Percentiles rank a stretch among this genome's conserved stretches.
Conservation (phyloP, 2,888 invertebrate species). For the Lithophane leautieri region DNA sequence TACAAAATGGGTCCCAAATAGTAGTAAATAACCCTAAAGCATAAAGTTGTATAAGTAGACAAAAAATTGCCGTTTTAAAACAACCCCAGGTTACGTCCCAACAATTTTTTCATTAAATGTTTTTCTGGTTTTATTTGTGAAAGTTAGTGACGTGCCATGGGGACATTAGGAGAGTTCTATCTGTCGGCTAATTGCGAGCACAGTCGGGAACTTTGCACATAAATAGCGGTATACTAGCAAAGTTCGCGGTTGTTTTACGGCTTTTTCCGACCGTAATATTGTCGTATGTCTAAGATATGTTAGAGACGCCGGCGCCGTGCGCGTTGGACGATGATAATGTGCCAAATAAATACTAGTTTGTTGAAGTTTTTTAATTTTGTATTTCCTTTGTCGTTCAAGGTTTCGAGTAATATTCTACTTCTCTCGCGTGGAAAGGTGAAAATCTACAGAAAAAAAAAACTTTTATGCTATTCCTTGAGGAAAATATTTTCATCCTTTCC, state of each 20-base stretch:
- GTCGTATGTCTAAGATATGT: slow-evolving; percentile 42
- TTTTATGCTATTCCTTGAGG: slow-evolving; percentile 3
- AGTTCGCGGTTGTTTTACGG: slow-evolving; percentile 56
- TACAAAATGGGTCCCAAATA: slow-evolving; percentile 1
- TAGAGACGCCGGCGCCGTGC: not conserved
- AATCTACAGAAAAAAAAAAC: not conserved
- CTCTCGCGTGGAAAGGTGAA: not conserved
- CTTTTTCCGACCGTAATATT: slow-evolving; percentile 47
- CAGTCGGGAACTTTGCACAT: slow-evolving; percentile 61
- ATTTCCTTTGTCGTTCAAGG: not conserved
- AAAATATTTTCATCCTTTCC: slow-evolving; percentile 31
- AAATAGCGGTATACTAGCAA: slow-evolving; percentile 61
- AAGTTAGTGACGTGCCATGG: slow-evolving; percentile 54
- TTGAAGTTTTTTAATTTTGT: slow-evolving; percentile 30
- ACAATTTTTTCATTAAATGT: slow-evolving; percentile 38
- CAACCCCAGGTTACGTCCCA: not conserved
- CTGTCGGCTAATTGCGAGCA: slow-evolving; percentile 59
- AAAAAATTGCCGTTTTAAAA: slow-evolving; percentile 1
- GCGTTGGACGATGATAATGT: slow-evolving; percentile 6
- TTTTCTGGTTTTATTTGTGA: slow-evolving; percentile 47
- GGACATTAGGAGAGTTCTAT: slow-evolving; percentile 61
- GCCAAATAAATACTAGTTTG: slow-evolving; percentile 25
- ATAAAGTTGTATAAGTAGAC: not conserved
- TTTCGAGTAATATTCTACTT: not conserved
- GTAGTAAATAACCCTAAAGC: not conserved